phyloP scores from a whole-genome alignment of 2,113 vertebrate genomes.

The Cyanoramphus novaezelandiae region DNA sequence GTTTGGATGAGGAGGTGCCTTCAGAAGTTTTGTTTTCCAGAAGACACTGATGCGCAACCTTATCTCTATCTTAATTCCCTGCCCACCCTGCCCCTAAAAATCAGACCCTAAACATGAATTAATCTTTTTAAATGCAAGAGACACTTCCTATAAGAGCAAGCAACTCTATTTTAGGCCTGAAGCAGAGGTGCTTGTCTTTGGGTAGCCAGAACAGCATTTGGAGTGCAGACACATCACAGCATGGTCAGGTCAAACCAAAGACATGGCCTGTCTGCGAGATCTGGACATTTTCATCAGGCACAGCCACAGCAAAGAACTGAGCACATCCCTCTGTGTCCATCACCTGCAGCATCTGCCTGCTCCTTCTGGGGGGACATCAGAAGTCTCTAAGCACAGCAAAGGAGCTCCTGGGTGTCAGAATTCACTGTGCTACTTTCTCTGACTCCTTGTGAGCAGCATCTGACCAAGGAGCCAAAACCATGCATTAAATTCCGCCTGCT shows the following conservation, averaged over 20 bases:
- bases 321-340: background rate
- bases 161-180: background rate
- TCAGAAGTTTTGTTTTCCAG: background rate
- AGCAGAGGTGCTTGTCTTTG: background rate
- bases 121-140: background rate
- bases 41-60: background rate
- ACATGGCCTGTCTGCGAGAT: background rate
- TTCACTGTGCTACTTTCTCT: fast-evolving
- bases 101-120: background rate
- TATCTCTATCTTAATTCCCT: background rate
- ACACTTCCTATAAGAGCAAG: background rate
- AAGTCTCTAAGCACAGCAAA: background rate
- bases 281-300: background rate
- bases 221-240: background rate
- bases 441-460: background rate
- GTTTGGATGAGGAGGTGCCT: background rate
- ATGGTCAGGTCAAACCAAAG: background rate
- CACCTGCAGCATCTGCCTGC: background rate
- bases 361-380: background rate
- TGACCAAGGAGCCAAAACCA: background rate
- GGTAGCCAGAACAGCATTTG: background rate
- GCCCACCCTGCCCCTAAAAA: background rate
- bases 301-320: background rate
- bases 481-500: background rate
- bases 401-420: background rate